These are phyloP conservation scores for Pentalonia nigronervosa DNA, from an alignment of 1,140 invertebrate genomes.

Conservation along the genomic window DNA sequence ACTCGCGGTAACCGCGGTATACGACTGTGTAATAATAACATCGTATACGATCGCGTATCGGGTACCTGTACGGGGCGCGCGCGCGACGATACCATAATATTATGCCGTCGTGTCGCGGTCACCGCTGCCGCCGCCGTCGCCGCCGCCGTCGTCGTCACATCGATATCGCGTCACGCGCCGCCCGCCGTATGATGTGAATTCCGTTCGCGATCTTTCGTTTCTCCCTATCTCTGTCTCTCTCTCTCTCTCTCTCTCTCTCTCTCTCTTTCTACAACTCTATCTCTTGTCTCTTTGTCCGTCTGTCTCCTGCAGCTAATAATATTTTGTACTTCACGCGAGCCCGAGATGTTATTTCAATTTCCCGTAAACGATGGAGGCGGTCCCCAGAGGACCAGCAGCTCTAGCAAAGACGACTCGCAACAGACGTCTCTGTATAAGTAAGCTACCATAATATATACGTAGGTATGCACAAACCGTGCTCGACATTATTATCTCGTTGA, in stretches of 20 bases:
- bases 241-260: neutral
- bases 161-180: neutral
- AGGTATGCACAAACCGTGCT: neutral
- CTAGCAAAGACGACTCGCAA: constrained; percentile 45
- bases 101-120: constrained; percentile 25
- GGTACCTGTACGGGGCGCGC: neutral
- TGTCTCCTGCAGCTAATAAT: neutral
- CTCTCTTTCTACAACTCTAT: constrained; percentile 6
- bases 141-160: neutral
- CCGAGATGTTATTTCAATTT: constrained; percentile 39
- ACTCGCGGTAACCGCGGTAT: neutral
- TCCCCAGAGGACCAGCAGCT: constrained; percentile 20
- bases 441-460: neutral
- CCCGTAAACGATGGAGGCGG: constrained; percentile 53
- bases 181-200: constrained; percentile 15
- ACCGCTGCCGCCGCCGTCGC: neutral
- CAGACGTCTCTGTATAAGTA: constrained; percentile 51
- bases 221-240: neutral
- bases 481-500: neutral
- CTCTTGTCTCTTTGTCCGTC: neutral
- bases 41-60: neutral
- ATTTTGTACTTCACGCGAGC: neutral
- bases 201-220: neutral
- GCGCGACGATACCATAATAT: neutral
- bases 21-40: neutral